These are phyloP conservation scores for mouse (Mus musculus) DNA, from an alignment of 2,113 vertebrate genomes.

Conservation along the genomic window DNA sequence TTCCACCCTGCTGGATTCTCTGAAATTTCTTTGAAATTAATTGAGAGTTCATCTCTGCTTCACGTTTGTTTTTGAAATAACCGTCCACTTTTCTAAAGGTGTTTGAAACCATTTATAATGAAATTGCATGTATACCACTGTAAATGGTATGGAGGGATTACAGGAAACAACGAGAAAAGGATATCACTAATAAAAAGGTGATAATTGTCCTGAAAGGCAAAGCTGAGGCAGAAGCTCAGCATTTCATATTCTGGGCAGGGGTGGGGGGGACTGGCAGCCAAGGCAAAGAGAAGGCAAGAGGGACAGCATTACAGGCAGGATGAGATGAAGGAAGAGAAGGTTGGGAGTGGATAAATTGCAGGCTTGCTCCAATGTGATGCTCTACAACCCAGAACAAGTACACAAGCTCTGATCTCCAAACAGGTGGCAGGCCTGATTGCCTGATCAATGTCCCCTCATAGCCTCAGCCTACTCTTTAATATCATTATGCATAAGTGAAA, in stretches of 20 bases:
- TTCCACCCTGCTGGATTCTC: background rate
- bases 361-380: background rate
- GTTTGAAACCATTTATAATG: background rate
- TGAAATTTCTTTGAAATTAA: constrained; percentile 40
- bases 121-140: background rate
- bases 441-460: background rate
- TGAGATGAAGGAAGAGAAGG: background rate
- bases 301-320: background rate
- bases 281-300: constrained; percentile 11
- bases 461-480: constrained; percentile 12
- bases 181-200: background rate
- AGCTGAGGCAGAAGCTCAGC: background rate
- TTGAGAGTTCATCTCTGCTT: background rate
- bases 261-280: background rate
- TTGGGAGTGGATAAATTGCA: background rate
- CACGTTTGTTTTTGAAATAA: constrained; percentile 15
- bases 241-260: too few relatives aligned
- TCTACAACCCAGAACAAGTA: background rate
- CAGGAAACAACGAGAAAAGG: background rate
- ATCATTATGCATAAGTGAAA: constrained; percentile 7
- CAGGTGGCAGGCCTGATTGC: background rate
- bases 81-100: background rate
- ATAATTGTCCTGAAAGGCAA: background rate
- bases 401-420: background rate
- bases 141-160: background rate